These are phyloP conservation scores for Struthidea cinerea DNA, from an alignment of 2,113 vertebrate genomes.

Conservation along the genomic window DNA sequence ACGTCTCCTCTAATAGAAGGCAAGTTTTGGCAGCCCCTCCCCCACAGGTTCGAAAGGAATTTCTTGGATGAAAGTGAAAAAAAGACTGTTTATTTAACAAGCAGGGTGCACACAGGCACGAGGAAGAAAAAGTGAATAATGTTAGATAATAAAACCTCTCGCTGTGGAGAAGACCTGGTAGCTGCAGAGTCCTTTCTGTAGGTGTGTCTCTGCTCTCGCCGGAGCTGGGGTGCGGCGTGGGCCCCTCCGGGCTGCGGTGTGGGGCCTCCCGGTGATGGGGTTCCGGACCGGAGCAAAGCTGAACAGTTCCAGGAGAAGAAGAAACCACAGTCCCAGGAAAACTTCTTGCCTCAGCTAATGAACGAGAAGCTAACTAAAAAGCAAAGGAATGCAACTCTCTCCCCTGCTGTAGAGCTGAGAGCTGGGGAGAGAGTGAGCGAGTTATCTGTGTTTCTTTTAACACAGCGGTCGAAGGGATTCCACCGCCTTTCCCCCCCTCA, in stretches of 20 bases:
- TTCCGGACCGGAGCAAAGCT: neutral
- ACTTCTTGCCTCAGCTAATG: neutral
- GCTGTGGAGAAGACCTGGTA: neutral
- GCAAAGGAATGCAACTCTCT: neutral
- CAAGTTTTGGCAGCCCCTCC: neutral
- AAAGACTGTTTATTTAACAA: neutral
- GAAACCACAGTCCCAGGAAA: neutral
- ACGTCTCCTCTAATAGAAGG: neutral
- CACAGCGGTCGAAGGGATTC: neutral
- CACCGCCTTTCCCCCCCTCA: neutral
- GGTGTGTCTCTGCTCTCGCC: neutral
- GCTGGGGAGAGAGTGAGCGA: neutral
- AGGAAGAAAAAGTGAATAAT: neutral
- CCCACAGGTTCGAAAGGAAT: neutral
- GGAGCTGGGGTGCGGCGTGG: neutral
- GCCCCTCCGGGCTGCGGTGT: too few species aligned
- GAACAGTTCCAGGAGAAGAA: neutral
- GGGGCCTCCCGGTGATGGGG: neutral
- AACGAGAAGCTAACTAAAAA: neutral
- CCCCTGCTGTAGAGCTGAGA: neutral
- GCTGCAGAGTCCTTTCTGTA: neutral
- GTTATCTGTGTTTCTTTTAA: neutral
- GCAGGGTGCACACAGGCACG: neutral
- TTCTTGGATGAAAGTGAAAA: neutral
- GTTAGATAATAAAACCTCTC: neutral